These are phyloP conservation scores for Drosophila nannoptera DNA, from an alignment of 1,140 invertebrate species.

Conservation along the genomic window DNA sequence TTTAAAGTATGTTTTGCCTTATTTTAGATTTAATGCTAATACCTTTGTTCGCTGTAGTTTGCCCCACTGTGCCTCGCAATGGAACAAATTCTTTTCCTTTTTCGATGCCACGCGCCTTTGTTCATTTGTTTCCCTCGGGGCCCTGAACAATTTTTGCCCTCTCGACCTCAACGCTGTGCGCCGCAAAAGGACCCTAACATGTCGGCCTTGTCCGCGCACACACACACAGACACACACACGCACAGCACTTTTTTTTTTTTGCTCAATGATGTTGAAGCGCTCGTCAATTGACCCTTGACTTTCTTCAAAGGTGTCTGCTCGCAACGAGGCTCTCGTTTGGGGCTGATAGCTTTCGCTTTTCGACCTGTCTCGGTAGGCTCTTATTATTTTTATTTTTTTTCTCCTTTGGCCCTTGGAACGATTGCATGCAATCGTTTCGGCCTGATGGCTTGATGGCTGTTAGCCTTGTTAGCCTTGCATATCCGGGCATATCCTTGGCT, in stretches of 20 bases:
- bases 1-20: no score
- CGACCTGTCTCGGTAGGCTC: background rate
- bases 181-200: constrained; percentile 21
- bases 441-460: constrained; percentile 28
- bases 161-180: constrained; percentile 14
- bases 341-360: constrained; percentile 13
- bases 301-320: constrained; percentile 33
- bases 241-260: background rate
- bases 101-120: constrained; percentile 17
- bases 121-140: constrained; percentile 12
- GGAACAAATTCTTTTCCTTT: constrained; percentile 10
- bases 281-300: constrained; percentile 51
- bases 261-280: constrained; percentile 24
- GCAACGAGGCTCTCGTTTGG: constrained; percentile 13
- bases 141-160: constrained; percentile 19
- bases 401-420: constrained; percentile 13
- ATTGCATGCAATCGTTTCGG: constrained; percentile 51
- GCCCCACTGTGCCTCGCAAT: background rate
- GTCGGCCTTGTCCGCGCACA: constrained; percentile 15
- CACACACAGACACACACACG: background rate
- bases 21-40: no score
- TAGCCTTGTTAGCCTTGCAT: constrained; percentile 25
- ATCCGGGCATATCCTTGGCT: constrained; percentile 28
- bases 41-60: no score
- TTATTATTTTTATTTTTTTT: background rate